Evolutionary conservation across 2,113 vertebrate genomes (phyloP), one percentile per base, ranked within the genome.

Genomic region (Microcebus griseorufus): DNA sequence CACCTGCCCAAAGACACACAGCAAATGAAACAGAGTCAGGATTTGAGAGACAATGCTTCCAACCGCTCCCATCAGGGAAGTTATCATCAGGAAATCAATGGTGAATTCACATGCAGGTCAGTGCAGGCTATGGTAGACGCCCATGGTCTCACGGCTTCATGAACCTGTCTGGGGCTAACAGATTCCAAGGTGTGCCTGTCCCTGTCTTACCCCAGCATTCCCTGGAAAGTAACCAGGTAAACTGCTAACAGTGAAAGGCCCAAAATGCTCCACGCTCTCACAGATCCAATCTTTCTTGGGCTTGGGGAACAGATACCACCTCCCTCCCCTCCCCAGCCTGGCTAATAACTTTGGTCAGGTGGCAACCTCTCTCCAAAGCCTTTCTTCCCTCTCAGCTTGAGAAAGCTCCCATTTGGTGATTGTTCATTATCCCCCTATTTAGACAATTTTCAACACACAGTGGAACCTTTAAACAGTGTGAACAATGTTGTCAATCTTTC

Each of bases 381-480:
- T 75, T 92, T 94, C 84, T 93, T 88, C 88, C 58, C 72, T 92
- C 72, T 62, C 80, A 80, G 95, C 80, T 95, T 94, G 91, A 81
- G 82, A 94, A 95, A 94, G 73, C 76, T 97, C 60, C 94, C 87
- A 75, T 97, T 88, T 95, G 88, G 91, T 94, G 93, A 95, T 45
- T 94, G 81, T 96, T 97, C 95, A 97, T 97, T 97, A 98, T 94
- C 93, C 82, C 88, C 88, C 85, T 60, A 96, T 96, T 96, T 96
- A 95, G 96, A 96, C 72, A 96, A 98, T 96, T 97, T 98, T 94
- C 95, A 96, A 72, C 86, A 85, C 96, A 91, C 93, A 88, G 88
- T 80, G 84, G 90, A 98, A 90, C 86, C 93, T 97, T 97, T 97
- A 97, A 95, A 95, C 76, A 96, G 90, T 94, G 97, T 93, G 97